Evolutionary conservation across 23 tunicate genomes (phyloP).

Genomic region (Phallusia fumigata): DNA sequence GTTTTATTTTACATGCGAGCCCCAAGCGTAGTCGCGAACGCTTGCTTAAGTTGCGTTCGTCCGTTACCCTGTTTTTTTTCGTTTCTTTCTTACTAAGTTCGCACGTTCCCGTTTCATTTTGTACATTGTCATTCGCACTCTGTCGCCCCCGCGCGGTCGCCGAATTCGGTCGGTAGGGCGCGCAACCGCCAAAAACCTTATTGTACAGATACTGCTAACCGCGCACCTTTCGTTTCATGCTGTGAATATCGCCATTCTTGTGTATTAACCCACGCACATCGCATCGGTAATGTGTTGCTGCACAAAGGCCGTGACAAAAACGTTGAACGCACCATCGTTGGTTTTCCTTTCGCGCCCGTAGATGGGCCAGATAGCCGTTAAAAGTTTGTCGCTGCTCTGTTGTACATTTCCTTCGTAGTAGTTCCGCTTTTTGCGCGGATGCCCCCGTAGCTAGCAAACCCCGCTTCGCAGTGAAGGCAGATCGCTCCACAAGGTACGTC

Average conservation of each 20-base stretch:
- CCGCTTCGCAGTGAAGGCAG: background rate
- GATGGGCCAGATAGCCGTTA: background rate
- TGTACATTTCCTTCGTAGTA: background rate
- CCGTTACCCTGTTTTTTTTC: background rate
- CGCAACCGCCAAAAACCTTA: background rate
- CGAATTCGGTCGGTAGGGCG: background rate
- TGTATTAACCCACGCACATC: background rate
- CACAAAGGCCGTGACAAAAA: background rate
- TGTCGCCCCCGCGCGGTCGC: background rate
- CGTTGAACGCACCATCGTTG: conserved; percentile 4
- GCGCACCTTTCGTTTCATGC: background rate
- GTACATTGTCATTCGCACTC: background rate
- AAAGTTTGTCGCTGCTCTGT: background rate
- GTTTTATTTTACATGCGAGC: background rate
- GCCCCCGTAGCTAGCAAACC: background rate
- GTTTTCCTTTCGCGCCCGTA: background rate
- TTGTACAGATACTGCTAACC: background rate
- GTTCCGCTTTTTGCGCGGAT: background rate
- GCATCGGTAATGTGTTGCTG: background rate
- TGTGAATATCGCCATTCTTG: background rate
- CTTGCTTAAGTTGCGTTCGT: background rate
- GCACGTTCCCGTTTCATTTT: background rate
- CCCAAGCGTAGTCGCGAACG: background rate
- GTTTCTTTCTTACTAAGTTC: background rate
- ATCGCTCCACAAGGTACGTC: background rate